These are phyloP conservation scores for Colistium nudipinnis DNA, from an alignment of 2,113 vertebrate genomes.

Conservation along the genomic window DNA sequence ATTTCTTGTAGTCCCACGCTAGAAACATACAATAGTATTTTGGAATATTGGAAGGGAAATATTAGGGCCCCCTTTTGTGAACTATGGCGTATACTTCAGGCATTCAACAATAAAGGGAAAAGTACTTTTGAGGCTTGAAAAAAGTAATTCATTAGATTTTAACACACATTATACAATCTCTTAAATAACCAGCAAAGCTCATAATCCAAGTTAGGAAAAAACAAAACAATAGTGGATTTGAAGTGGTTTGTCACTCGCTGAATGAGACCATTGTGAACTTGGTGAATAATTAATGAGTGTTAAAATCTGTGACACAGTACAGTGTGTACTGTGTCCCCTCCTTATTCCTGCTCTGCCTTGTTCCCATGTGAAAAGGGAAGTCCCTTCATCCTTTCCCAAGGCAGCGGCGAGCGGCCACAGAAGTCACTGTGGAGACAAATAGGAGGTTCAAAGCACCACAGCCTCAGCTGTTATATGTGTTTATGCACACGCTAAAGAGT, in stretches of 20 bases:
- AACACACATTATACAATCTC: background rate
- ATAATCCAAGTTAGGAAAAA: background rate
- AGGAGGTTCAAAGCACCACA: constrained; percentile 3
- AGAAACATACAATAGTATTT: no score
- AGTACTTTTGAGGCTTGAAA: background rate
- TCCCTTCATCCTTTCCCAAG: constrained; percentile 57
- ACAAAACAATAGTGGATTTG: no score
- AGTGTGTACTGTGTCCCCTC: constrained; percentile 46
- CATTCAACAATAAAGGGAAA: background rate
- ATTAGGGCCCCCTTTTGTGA: background rate
- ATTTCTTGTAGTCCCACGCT: background rate
- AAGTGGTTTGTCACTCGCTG: no score
- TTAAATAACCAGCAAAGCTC: background rate
- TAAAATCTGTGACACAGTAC: constrained; percentile 15
- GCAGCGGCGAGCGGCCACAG: constrained; percentile 27
- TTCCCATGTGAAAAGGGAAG: constrained; percentile 71
- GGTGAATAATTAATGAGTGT: constrained; percentile 24
- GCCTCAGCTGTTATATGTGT: background rate
- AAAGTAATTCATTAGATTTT: background rate
- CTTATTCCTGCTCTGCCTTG: constrained; percentile 54
- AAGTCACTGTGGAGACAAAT: constrained; percentile 15
- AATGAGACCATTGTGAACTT: constrained; percentile 17
- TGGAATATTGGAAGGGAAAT: background rate
- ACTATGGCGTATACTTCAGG: background rate
- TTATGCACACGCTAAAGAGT: background rate